Conservation (phyloP, 2,113 vertebrate genomes). For the Formicarius rufipectus region DNA sequence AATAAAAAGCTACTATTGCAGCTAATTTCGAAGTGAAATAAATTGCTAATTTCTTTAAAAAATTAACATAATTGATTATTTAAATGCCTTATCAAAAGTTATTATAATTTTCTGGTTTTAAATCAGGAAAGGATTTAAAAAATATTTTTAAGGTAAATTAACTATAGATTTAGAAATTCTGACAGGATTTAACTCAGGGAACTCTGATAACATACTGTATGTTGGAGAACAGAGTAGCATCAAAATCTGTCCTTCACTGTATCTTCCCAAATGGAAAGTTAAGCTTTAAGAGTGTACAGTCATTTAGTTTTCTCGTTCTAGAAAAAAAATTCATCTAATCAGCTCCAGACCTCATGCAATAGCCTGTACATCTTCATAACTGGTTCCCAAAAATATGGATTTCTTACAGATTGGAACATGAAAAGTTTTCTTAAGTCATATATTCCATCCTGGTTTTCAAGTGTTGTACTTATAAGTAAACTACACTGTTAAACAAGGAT, state of each 20-base stretch:
- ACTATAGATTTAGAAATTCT: neutral
- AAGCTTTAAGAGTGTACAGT: neutral
- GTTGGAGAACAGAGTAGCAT: neutral
- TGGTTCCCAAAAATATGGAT: neutral
- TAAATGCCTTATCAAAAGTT: neutral
- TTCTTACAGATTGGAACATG: neutral
- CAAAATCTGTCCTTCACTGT: neutral
- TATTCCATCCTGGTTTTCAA: neutral
- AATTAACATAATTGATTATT: neutral
- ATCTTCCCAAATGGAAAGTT: neutral
- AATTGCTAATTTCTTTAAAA: neutral
- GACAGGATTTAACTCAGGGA: neutral
- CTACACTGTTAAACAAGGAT: neutral
- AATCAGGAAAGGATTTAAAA: neutral
- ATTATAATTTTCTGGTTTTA: neutral
- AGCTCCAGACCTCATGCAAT: neutral
- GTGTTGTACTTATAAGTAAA: neutral
- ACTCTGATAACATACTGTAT: neutral
- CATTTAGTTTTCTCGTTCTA: neutral
- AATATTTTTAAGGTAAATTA: neutral
- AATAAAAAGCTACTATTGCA: neutral
- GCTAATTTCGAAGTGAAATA: neutral
- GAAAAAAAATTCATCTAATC: neutral
- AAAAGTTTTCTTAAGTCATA: neutral
- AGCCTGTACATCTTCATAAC: neutral